phyloP scores from a whole-genome alignment of 2,888 invertebrate genomes.

The Macaria liturata region DNA sequence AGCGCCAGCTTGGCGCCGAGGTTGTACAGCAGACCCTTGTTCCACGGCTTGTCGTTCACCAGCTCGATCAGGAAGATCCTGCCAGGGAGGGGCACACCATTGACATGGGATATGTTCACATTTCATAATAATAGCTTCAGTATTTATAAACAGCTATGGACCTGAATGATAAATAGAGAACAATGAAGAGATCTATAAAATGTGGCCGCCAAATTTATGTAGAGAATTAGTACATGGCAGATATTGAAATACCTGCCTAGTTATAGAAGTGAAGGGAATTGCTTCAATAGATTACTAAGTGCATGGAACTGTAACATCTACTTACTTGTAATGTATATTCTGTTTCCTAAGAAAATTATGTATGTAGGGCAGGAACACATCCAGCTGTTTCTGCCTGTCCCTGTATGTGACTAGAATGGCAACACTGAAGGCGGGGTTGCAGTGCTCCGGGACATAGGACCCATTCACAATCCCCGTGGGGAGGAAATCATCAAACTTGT shows the following conservation, averaged over 20 bases:
- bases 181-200: too few relatives aligned
- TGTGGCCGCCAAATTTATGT: too few relatives aligned
- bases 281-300: too few relatives aligned
- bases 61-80: conserved; percentile 94
- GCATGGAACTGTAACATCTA: conserved; percentile 12
- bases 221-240: too few relatives aligned
- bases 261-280: too few relatives aligned
- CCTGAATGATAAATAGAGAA: too few relatives aligned
- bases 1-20: conserved; percentile 91
- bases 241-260: too few relatives aligned
- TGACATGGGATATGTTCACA: too few relatives aligned
- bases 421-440: conserved; percentile 83
- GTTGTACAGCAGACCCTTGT: conserved; percentile 94
- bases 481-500: conserved; percentile 48
- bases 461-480: conserved; percentile 59
- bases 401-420: conserved; percentile 92
- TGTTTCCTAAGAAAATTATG: conserved; percentile 93
- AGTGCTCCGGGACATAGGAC: conserved; percentile 57
- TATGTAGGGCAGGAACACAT: conserved; percentile 91
- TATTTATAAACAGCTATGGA: too few relatives aligned
- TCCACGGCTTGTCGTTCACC: conserved; percentile 89
- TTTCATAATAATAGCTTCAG: too few relatives aligned
- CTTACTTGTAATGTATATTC: conserved; percentile 88
- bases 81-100: too few relatives aligned
- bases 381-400: conserved; percentile 89